These are phyloP conservation scores for Terrapene triunguis DNA, from an alignment of 2,113 vertebrate genomes.

Conservation along the genomic window DNA sequence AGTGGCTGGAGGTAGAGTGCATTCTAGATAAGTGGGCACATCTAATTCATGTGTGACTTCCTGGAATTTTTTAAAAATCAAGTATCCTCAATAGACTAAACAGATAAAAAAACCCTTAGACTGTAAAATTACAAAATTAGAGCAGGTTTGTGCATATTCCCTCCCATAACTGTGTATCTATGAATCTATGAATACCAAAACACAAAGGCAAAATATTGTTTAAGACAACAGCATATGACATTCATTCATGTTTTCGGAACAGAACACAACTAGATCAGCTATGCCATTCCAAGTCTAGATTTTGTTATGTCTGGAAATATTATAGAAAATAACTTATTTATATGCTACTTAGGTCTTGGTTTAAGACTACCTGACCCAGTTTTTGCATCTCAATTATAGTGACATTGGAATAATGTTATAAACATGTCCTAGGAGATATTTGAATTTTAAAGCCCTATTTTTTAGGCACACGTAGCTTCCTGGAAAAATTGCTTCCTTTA, in stretches of 20 bases:
- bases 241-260: background rate
- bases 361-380: background rate
- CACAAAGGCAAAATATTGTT: background rate
- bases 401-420: background rate
- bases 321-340: background rate
- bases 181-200: background rate
- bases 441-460: background rate
- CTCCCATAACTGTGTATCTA: background rate
- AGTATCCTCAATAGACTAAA: background rate
- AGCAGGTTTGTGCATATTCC: background rate
- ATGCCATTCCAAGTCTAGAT: accelerated
- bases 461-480: background rate
- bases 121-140: background rate
- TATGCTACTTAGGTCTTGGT: background rate
- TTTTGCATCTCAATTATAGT: background rate
- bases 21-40: background rate
- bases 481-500: background rate
- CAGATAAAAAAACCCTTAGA: background rate
- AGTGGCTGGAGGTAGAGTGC: background rate
- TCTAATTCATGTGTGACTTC: background rate
- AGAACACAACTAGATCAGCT: background rate
- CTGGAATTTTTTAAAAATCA: background rate
- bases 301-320: background rate
- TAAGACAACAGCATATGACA: background rate
- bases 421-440: background rate